Evolutionary conservation across 1,140 invertebrate species (phyloP), one percentile per base, ranked within the genome.

Genomic region (Papilio aristodemus): DNA sequence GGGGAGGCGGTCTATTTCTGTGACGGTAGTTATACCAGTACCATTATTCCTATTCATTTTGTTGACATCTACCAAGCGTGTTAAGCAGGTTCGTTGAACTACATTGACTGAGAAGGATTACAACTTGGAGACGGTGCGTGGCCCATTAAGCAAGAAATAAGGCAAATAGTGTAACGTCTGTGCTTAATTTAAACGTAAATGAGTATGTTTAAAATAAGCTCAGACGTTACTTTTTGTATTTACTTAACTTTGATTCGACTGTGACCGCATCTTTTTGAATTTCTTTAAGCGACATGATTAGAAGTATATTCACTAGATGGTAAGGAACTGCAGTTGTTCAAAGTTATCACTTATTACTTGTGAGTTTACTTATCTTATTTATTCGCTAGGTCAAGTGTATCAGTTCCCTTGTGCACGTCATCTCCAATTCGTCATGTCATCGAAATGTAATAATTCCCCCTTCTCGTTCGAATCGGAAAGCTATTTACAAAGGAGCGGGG

Each of bases 361-460:
- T 54, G 46, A 54, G 17, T 13, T 10, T 11, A 22, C 19, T 19
- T 46, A 43, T 43, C 41, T 43, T 36, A 36, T 38, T 62, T 39
- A 41, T 66, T 38, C 54, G 27, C 4, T 64, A 69, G 71, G 74
- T 77, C 75, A 81, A 77, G 77, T 71, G 60, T 66, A 66, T 66
- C 13, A 62, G 27, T 67, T 69, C 73, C 76, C 71, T 71, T 69
- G 66, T 73, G 71, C 79, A 36, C 10, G 82, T 83, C 82, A 83
- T 85, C 81, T 85, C 71, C 80, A 84, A 90, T 90, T 87, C 85
- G 81, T 85, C 85, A 73, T 87, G 85, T 90, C 88, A 90, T 90
- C 86, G 80, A 88, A 90, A 90, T 84, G 88, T 85, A 89, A 89
- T 90, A 87, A 89, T 84, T 87, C 82, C 84, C 84, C 86, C 79